A percentile compares a stretch with the other conserved stretches of the same genome.
Conservation (phyloP, 64 coral and sea anemone genomes). For the Astreopora myriophthalma region DNA sequence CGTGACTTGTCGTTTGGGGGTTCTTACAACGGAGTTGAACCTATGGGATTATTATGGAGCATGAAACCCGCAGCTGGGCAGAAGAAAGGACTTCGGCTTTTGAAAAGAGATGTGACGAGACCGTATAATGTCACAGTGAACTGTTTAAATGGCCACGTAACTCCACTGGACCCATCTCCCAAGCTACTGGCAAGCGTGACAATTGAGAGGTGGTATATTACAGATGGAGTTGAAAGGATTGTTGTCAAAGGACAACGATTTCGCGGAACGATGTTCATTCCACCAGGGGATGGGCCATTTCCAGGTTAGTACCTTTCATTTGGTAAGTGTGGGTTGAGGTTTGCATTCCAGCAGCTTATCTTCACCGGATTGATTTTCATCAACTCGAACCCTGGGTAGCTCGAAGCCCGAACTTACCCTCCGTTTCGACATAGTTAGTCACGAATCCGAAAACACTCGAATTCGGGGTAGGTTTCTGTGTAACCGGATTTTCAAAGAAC, state of each 20-base stretch:
- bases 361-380: no score
- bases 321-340: no score
- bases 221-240: constrained; percentile 57
- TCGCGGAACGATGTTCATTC: constrained; percentile 65
- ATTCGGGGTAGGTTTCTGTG: no score
- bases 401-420: no score
- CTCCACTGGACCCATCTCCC: not conserved
- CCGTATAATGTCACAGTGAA: constrained; percentile 33
- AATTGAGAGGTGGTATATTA: constrained; percentile 33
- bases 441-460: no score
- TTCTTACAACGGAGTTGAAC: constrained; percentile 11
- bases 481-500: no score
- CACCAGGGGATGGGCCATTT: constrained; percentile 58
- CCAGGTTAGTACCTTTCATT: no score
- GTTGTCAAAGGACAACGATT: constrained; percentile 41
- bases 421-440: no score
- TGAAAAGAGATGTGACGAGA: constrained; percentile 45
- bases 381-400: no score
- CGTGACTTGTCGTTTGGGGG: constrained; percentile 24
- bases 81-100: constrained; percentile 32
- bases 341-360: no score
- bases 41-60: constrained; percentile 65
- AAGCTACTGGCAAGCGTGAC: not conserved
- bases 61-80: constrained; percentile 35
- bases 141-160: constrained; percentile 33